Conservation (phyloP, 2,888 invertebrate genomes). For the Mylabris sibirica region DNA sequence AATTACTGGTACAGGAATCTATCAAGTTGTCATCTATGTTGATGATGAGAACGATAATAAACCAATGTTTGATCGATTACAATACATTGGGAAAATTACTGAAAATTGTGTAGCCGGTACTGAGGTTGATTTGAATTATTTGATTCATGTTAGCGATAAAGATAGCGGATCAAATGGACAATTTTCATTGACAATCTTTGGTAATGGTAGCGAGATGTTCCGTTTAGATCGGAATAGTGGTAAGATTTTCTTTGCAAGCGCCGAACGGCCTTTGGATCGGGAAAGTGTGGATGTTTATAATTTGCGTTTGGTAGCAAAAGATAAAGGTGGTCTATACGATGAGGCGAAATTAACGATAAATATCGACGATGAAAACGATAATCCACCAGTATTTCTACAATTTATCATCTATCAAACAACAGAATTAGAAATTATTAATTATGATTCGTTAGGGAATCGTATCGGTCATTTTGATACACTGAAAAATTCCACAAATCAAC, state of each 20-base stretch:
- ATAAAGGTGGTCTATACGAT: constrained; percentile 77
- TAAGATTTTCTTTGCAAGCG: constrained; percentile 67
- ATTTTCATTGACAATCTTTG: constrained; percentile 74
- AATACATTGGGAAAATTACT: constrained; percentile 78
- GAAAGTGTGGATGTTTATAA: constrained; percentile 75
- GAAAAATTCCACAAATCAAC: constrained; percentile 40
- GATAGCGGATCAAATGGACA: constrained; percentile 75
- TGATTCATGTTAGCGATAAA: constrained; percentile 75
- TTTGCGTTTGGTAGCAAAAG: constrained; percentile 77
- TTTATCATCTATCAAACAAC: constrained; percentile 75
- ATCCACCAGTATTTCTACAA: constrained; percentile 74
- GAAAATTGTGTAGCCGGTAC: constrained; percentile 80
- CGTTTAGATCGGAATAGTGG: constrained; percentile 71
- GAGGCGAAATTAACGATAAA: constrained; percentile 75
- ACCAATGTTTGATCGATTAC: constrained; percentile 75
- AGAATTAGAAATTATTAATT: constrained; percentile 71
- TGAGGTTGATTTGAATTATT: constrained; percentile 73
- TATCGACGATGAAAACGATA: constrained; percentile 84
- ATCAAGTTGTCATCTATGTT: constrained; percentile 80
- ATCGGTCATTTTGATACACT: constrained; percentile 63
- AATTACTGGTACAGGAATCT: constrained; percentile 74
- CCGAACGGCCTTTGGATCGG: constrained; percentile 68
- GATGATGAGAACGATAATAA: constrained; percentile 90
- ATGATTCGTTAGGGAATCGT: constrained; percentile 65
- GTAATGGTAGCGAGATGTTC: constrained; percentile 79